Conservation (phyloP, 1,140 invertebrate species). For the Metopolophium dirhodum region DNA sequence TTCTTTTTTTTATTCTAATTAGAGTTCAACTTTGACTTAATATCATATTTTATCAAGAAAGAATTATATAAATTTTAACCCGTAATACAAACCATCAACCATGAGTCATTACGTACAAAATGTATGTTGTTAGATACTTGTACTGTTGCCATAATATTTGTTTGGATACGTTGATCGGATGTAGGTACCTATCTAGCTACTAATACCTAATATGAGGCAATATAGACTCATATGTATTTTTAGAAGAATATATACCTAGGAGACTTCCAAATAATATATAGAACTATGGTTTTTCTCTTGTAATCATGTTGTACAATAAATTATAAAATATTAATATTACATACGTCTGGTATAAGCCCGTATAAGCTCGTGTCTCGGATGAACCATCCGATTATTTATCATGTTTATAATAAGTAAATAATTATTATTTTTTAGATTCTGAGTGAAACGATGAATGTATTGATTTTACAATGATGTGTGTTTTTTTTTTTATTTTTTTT, state of each 20-base stretch:
- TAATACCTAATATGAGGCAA: too few species aligned
- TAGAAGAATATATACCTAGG: not conserved
- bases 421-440: too few species aligned
- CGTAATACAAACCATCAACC: not conserved
- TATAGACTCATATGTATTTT: not conserved
- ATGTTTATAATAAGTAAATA: not conserved
- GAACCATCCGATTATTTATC: not conserved
- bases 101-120: too few species aligned
- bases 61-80: not conserved
- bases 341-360: not conserved
- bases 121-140: too few species aligned
- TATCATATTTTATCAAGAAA: not conserved
- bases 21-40: too few species aligned
- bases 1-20: too few species aligned
- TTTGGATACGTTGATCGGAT: not conserved
- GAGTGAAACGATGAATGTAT: too few species aligned
- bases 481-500: too few species aligned
- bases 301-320: not conserved
- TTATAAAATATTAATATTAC: conserved; percentile 3
- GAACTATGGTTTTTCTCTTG: not conserved
- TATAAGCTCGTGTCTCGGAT: not conserved
- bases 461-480: too few species aligned
- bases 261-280: not conserved
- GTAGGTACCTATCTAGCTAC: too few species aligned
- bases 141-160: too few species aligned